Evolutionary conservation across 2,113 vertebrate species (phyloP).

Genomic region (Rhabdornis inornatus): DNA sequence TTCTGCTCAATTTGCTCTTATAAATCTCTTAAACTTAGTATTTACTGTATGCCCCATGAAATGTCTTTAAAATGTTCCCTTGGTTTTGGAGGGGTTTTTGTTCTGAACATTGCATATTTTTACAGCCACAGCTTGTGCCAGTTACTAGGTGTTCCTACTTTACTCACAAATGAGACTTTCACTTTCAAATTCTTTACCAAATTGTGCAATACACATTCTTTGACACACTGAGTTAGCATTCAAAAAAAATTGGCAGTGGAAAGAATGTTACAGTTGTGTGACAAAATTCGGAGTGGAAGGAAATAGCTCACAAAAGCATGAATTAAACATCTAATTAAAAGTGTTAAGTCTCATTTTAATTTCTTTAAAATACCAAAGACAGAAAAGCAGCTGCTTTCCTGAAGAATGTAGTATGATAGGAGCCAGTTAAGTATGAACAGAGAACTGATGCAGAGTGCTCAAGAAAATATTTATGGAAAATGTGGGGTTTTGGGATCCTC

Average conservation of each 20-base stretch:
- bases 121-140: constrained; percentile 8
- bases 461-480: not conserved
- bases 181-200: constrained; percentile 50
- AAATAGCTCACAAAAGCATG: constrained; percentile 58
- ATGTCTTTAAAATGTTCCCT: not conserved
- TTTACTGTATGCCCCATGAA: not conserved
- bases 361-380: constrained; percentile 47
- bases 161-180: constrained; percentile 36
- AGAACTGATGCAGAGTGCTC: not conserved
- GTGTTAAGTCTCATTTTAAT: constrained; percentile 58
- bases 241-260: not conserved
- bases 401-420: not conserved
- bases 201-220: constrained; percentile 15
- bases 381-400: constrained; percentile 28
- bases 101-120: not conserved
- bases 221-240: constrained; percentile 41
- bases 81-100: not conserved
- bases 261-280: constrained; percentile 47
- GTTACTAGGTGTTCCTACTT: constrained; percentile 1
- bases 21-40: not conserved
- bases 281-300: constrained; percentile 59
- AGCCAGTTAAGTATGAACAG: not conserved
- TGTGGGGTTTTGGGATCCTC: not conserved
- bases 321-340: constrained; percentile 71
- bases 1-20: not conserved